Evolutionary conservation across 2,113 vertebrate species (phyloP).

Genomic region (Pluvianellus socialis): DNA sequence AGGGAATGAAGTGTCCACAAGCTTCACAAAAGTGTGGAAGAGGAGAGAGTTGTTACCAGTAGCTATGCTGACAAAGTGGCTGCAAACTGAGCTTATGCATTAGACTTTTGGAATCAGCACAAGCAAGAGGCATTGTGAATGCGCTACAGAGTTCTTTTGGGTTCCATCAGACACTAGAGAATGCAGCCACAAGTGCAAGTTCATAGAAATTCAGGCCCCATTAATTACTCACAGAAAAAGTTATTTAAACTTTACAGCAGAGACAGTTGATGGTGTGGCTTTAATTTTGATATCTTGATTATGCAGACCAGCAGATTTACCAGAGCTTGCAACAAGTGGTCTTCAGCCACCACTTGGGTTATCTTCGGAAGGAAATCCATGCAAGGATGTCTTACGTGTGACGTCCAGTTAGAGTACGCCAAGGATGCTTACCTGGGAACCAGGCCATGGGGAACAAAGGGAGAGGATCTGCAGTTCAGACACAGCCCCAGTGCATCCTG

Average conservation of each 20-base stretch:
- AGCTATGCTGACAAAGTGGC: neutral
- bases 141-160: neutral
- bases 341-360: neutral
- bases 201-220: neutral
- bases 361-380: neutral
- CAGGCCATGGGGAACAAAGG: neutral
- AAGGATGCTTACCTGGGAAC: neutral
- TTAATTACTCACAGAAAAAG: neutral
- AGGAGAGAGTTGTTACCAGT: neutral
- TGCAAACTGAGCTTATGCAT: neutral
- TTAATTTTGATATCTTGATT: neutral
- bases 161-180: neutral
- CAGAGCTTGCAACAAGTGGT: neutral
- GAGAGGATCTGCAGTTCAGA: neutral
- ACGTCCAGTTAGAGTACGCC: neutral
- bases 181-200: neutral
- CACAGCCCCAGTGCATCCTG: neutral
- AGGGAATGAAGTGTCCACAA: neutral
- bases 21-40: neutral
- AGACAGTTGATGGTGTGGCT: neutral
- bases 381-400: neutral
- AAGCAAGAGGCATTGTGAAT: neutral
- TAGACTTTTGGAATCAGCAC: rapidly evolving
- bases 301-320: neutral
- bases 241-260: neutral